Conservation (phyloP, 2,888 invertebrate species). For the Muscina levida region DNA sequence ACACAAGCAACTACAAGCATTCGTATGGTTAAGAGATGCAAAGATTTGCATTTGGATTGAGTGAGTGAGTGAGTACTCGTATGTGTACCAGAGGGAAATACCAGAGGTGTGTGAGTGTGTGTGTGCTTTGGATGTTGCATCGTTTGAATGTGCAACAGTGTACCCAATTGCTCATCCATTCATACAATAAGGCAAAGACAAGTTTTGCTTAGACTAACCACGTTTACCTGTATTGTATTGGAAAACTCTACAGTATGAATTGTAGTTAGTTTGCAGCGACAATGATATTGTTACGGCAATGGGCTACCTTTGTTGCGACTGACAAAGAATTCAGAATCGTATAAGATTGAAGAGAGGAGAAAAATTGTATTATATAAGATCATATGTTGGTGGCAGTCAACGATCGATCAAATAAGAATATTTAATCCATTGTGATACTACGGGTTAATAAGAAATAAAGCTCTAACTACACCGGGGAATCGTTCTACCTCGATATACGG, state of each 20-base stretch:
- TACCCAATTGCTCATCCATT: constrained; percentile 47
- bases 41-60: constrained; percentile 49
- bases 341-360: too few relatives aligned
- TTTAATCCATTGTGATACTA: too few relatives aligned
- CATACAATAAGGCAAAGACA: constrained; percentile 43
- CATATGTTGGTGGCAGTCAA: too few relatives aligned
- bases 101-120: constrained; percentile 5
- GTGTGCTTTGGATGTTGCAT: constrained; percentile 22
- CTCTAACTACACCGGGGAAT: too few relatives aligned
- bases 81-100: constrained; percentile 11
- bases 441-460: too few relatives aligned
- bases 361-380: too few relatives aligned
- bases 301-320: too few relatives aligned
- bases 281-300: too few relatives aligned
- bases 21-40: constrained; percentile 30
- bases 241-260: constrained; percentile 48
- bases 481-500: too few relatives aligned
- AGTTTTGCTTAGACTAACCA: constrained; percentile 57
- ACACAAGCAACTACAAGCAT: constrained; percentile 32
- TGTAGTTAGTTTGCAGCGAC: too few relatives aligned
- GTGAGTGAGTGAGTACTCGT: background rate
- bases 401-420: too few relatives aligned
- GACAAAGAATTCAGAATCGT: too few relatives aligned
- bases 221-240: constrained; percentile 44
- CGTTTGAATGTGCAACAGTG: constrained; percentile 57